Evolutionary conservation across 2,888 invertebrate genomes (phyloP), one percentile per base, ranked within the genome.

Genomic region (Drosophila meridionalis): DNA sequence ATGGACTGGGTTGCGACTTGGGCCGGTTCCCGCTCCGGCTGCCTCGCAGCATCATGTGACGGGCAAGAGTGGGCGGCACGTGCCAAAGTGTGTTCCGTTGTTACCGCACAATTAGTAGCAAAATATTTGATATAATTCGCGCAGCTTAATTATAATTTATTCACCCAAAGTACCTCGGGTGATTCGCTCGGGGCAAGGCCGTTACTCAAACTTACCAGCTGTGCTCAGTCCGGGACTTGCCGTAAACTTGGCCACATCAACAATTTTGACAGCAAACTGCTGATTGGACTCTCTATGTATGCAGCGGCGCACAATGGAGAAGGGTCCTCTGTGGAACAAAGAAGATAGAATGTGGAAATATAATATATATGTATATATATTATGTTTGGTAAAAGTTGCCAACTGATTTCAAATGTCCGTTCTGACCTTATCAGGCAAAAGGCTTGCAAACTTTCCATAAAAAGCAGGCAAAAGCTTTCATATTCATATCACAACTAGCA

Each of bases 251-350:
- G 98, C 98, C 65, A 99, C 98, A 94, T 99, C 99, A 82, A 99
- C 98, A 91, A 99, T 98, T 95, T 99, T 99, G 86, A 99, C 99
- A 69, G 99, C 99, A 94, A 98, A 99, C 93, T 98, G 98, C 93
- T 98, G 98, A 63, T 96, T 97, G 14, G 98, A 98, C 93, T 98
- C 98, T 73, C 98, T 95, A 93, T 99, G 99, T 87, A 98, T 96
- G 94, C 99, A 99, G 94, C 98, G 95, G 83, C 98, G 95, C 67
- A 99, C 99, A 93, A 99, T 96, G 92, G 99, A 99, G 95, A 98
- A 99, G 91, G 99, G 99, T 84, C 99, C 99, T 95, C 98, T 98
- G 94, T 56, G 60, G 74, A 63, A 53, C 26, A 30, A 20, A 20
- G 20, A 20, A 20, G 30, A 58, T 55, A 26, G 40, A 52, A 42